Evolutionary conservation across 2,113 vertebrate genomes (phyloP).

Genomic region (Saguinus imperator): DNA sequence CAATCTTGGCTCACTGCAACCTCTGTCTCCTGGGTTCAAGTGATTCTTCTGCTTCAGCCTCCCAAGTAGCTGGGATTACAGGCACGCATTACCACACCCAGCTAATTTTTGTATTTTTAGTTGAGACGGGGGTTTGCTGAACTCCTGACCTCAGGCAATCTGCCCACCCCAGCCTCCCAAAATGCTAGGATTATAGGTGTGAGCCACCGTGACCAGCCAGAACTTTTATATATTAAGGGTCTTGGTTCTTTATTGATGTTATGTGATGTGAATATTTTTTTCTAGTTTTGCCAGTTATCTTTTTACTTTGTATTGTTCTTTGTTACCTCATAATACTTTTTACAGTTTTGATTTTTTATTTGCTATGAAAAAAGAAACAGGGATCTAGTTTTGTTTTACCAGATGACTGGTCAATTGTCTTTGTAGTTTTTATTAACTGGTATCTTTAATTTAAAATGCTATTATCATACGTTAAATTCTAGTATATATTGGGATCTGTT

Average conservation of each 20-base stretch:
- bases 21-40: background rate
- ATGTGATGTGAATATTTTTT: background rate
- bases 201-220: background rate
- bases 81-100: background rate
- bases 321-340: background rate
- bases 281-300: background rate
- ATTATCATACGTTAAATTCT: background rate
- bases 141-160: background rate
- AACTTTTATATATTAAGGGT: background rate
- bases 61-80: background rate
- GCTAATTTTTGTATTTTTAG: background rate
- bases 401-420: background rate
- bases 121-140: background rate
- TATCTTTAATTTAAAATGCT: background rate
- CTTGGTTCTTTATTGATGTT: background rate
- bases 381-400: constrained; percentile 4
- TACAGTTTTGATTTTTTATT: background rate
- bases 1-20: background rate
- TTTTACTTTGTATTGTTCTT: background rate
- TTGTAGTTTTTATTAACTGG: background rate
- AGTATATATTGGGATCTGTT: background rate
- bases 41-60: background rate
- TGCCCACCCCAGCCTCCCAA: background rate
- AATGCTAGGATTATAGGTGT: background rate
- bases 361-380: background rate